These are phyloP conservation scores for Epirrita christyi DNA, from an alignment of 2,888 invertebrate genomes.

Conservation along the genomic window DNA sequence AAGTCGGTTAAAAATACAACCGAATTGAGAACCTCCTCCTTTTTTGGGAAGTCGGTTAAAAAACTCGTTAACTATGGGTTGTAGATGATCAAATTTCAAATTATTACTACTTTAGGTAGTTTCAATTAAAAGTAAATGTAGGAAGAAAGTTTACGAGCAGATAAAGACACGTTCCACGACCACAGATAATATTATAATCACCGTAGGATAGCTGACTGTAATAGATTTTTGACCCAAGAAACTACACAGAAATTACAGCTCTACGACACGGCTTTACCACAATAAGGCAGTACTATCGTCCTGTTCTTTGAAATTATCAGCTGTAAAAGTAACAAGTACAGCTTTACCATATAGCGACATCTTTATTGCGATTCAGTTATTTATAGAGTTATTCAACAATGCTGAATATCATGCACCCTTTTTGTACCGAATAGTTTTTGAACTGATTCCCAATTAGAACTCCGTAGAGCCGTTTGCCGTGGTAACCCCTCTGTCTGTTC, in stretches of 20 bases:
- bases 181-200: background rate
- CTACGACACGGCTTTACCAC: background rate
- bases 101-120: constrained; percentile 3
- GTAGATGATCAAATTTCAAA: background rate
- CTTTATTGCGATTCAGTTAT: no score
- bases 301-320: background rate
- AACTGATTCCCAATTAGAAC: no score
- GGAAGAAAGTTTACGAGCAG: constrained; percentile 5
- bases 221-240: constrained; percentile 6
- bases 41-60: no score
- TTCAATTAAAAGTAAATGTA: constrained; percentile 10
- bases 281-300: background rate
- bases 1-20: no score
- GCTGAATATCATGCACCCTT: no score
- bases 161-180: constrained; percentile 2
- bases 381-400: no score
- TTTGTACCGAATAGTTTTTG: no score
- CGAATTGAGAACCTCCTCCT: no score
- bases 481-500: no score
- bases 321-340: constrained; percentile 5
- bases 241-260: constrained; percentile 7
- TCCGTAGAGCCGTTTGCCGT: no score
- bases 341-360: no score
- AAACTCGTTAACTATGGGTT: background rate
- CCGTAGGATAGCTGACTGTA: constrained; percentile 1